Percentiles rank a stretch among this genome's conserved stretches.
Conservation (phyloP, 2,797 vertebrate species). For the Mormyrus proboscirostris region DNA sequence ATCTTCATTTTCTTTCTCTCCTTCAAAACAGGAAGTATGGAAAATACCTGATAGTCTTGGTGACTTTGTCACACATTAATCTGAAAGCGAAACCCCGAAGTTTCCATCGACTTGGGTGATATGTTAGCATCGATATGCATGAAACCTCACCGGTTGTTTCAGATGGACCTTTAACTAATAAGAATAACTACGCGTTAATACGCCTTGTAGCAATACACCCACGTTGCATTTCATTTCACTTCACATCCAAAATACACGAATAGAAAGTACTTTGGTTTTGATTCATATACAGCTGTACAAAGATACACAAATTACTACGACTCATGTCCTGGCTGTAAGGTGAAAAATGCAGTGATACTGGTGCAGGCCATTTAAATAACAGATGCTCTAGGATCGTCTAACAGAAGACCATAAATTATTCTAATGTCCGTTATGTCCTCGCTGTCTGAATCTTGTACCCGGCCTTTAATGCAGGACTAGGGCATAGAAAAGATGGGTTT, state of each 20-base stretch:
- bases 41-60: slow-evolving; percentile 3
- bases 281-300: background rate
- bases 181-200: background rate
- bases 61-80: background rate
- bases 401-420: background rate
- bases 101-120: background rate
- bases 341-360: background rate
- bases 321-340: background rate
- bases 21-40: slow-evolving; percentile 18
- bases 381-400: background rate
- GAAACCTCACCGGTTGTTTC: background rate
- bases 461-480: background rate
- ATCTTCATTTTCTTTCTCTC: slow-evolving; percentile 12
- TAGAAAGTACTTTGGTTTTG: background rate
- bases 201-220: background rate
- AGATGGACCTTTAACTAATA: background rate
- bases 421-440: background rate
- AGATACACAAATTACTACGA: background rate
- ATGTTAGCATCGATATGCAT: background rate
- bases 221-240: background rate
- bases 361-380: background rate
- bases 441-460: background rate
- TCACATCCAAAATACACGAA: background rate
- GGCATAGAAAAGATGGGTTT: background rate
- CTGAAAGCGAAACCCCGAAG: background rate